Base-by-base conservation (phyloP, 2,113 vertebrate genomes). In the Pelusios castaneus region DNA sequence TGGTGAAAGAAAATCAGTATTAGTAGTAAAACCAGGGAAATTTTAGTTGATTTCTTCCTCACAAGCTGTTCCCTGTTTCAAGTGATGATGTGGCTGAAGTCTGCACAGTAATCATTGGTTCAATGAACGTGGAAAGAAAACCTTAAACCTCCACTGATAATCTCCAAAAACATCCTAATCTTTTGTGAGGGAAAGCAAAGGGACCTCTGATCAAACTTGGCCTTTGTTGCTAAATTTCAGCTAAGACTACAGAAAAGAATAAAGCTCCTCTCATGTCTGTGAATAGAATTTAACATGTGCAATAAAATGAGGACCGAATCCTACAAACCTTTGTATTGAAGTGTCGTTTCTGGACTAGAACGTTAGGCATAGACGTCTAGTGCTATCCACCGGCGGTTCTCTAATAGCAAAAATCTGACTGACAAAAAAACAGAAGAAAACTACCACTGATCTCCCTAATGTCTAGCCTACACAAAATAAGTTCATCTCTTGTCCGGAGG, bases 301-400 rank as follows among this genome's bases (percentile, higher is more conserved):
- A 95, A 22, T 81, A 92, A 94, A 93, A 91, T 95, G 89, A 91
- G 70, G 93, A 67, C 43, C 77, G 89, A 95, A 89, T 91, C 89
- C 92, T 87, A 89, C 89, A 63, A 55, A 80, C 87, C 79, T 89
- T 86, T 84, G 43, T 90, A 85, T 94, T 84, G 85, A 87, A 87
- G 92, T 87, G 51, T 83, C 80, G 51, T n/a, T 13, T 43, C 52
- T 93, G 84, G 34, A 25, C 60, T 85, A 29, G 79, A 56, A 38
- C 17, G 19, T 87, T 56, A 73, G 87, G 82, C 47, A 73, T 85
- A 93, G 76, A 25, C 0, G 2, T 79, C 49, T 85, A 2, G 0
- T 54, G 8, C 38, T 77, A 52, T 56, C 88, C 94, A 79, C 45
- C 76, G 21, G 0, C 38, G 51, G 78, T 38, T 92, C 70, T 83